Percentiles rank a stretch among this genome's conserved stretches.
Conservation (phyloP, 2,797 vertebrate species). For the Luscinia luscinia region DNA sequence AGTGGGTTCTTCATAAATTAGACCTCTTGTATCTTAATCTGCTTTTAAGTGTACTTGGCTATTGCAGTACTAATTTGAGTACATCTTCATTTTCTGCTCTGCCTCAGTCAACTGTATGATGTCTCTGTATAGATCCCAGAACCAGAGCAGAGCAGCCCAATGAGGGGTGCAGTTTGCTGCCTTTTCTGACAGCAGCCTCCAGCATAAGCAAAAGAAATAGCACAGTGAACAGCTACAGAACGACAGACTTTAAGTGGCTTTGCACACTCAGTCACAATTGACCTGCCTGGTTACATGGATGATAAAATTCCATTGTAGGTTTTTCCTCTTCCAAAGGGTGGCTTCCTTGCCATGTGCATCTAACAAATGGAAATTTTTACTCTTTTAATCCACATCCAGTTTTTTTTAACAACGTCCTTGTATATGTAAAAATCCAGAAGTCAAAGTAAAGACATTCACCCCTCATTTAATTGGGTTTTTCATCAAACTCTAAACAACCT, state of each 20-base stretch:
- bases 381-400: neutral
- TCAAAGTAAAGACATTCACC: neutral
- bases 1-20: neutral
- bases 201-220: neutral
- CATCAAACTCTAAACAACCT: neutral
- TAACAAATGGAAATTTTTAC: neutral
- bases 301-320: neutral
- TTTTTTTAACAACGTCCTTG: neutral
- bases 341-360: neutral
- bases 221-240: neutral
- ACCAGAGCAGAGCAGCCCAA: neutral
- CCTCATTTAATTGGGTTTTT: neutral
- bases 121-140: neutral
- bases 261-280: neutral
- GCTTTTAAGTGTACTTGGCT: neutral
- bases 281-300: neutral
- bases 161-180: neutral
- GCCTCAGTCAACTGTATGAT: neutral
- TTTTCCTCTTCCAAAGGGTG: neutral
- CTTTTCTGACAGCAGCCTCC: neutral
- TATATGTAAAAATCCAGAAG: neutral
- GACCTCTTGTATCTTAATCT: neutral
- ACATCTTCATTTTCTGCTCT: neutral
- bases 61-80: neutral
- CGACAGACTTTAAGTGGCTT: neutral